phyloP scores from a whole-genome alignment of 2,797 vertebrate genomes.

The Bradypodion pumilum region DNA sequence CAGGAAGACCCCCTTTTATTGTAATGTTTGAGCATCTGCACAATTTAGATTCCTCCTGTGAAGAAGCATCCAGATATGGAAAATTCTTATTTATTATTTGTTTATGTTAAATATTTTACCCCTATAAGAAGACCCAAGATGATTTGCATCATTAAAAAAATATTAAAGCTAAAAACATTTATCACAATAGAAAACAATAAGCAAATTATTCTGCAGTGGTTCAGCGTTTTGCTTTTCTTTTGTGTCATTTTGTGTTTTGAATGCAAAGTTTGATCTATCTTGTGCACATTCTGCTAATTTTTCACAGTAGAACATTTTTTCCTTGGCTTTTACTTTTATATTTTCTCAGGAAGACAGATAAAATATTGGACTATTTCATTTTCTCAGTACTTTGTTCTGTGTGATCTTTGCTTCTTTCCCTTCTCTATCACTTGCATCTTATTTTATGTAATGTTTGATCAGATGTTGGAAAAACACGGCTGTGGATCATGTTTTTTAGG shows the following conservation, averaged over 20 bases:
- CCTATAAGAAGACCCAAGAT: no score
- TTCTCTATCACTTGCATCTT: neutral
- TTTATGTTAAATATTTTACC: no score
- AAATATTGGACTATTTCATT: conserved; percentile 9
- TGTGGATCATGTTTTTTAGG: no score
- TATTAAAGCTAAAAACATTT: no score
- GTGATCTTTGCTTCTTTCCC: conserved; percentile 11
- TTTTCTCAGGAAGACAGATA: conserved; percentile 20
- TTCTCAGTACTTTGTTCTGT: neutral
- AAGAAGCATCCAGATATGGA: neutral
- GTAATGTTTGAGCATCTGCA: neutral
- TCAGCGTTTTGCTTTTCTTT: neutral
- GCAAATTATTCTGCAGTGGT: no score
- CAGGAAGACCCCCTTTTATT: neutral
- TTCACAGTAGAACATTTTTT: fast-evolving
- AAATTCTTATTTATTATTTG: no score
- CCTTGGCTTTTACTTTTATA: neutral
- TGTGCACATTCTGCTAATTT: neutral
- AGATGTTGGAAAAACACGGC: no score
- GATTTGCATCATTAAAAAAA: no score
- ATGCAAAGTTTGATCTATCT: neutral
- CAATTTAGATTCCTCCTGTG: neutral
- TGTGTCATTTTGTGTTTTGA: no score
- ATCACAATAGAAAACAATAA: no score
- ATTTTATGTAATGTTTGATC: neutral